Evolutionary conservation across 2,797 vertebrate species (phyloP).

Genomic region (Agapornis canus): DNA sequence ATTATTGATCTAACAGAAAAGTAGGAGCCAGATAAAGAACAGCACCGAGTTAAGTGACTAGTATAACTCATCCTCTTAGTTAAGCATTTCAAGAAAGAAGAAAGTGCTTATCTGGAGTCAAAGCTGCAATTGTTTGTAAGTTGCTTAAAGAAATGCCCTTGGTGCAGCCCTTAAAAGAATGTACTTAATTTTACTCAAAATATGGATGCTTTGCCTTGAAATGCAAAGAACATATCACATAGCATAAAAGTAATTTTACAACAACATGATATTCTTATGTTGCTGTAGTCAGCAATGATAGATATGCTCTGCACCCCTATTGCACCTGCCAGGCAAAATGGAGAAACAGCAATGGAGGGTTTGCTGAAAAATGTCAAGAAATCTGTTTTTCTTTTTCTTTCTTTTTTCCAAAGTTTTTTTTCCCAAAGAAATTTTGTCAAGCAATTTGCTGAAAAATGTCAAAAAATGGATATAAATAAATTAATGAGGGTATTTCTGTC

Average conservation of each 20-base stretch:
- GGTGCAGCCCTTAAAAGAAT: not conserved
- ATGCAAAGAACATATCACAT: not conserved
- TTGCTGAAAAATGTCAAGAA: not conserved
- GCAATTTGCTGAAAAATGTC: not conserved
- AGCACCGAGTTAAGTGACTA: not conserved
- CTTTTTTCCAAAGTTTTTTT: not conserved
- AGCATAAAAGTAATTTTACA: not conserved
- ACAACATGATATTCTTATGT: not conserved
- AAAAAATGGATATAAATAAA: not conserved
- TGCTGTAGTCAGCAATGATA: not conserved
- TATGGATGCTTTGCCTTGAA: not conserved
- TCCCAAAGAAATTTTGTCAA: not conserved
- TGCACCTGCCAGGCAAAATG: not conserved
- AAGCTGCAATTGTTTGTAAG: not conserved
- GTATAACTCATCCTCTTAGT: not conserved
- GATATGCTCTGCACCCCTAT: not conserved
- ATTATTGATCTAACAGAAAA: constrained; percentile 15
- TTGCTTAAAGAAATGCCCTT: not conserved
- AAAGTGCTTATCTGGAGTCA: not conserved
- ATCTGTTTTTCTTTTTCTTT: not conserved
- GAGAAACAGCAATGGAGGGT: not conserved
- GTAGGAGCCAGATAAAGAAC: not conserved
- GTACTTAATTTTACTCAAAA: not conserved
- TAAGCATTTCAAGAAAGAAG: not conserved
- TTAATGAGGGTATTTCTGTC: not conserved